Base-by-base conservation (phyloP, 2,888 invertebrate genomes). In the Drosophila multiciliata region DNA sequence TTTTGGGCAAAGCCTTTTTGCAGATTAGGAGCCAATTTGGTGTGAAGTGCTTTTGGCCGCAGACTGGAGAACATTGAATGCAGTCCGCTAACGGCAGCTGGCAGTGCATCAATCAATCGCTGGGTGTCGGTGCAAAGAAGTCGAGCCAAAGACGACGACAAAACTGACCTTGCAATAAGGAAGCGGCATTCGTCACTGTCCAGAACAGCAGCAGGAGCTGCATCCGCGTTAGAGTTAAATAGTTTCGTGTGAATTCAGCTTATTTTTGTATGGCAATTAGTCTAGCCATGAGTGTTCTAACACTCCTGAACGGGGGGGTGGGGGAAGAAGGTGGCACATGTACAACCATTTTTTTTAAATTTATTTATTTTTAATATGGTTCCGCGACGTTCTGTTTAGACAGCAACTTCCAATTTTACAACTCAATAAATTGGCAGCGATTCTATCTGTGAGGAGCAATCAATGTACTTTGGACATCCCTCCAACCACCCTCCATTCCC, bases 141-240 rank as follows among this genome's bases (percentile, higher is more conserved):
- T 38, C 20, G 36, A 38, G 40, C 20, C 50, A 50, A 45, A 40
- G 72, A 45, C 60, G 74, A 50, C 69, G 75, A 68, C 66, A 52
- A 59, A 67, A 67, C 75, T 90, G 87, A 90, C 87, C 87, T 87
- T 87, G 87, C 89, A 90, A 87, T 84, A 76, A 90, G 87, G 87
- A 87, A 87, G 89, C 72, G 66, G 64, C 82, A 87, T 87, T 81
- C 89, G 90, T 87, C 87, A 90, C 78, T 87, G 86, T 87, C 86
- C 62, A 15, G n/a, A 48, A 38, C 61, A 65, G 55, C 53, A 67
- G 61, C 61, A 50, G 33, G 11, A 33, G 42, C 50, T 57, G 59
- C 50, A 78, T 53, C 33, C 36, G 45, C 63, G 58, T 45, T 45
- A 49, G 65, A 63, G 69, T 50, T 60, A 45, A 11, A 48, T 65